phyloP scores from a whole-genome alignment of 1,140 invertebrate genomes.

The Drosophila truncata region DNA sequence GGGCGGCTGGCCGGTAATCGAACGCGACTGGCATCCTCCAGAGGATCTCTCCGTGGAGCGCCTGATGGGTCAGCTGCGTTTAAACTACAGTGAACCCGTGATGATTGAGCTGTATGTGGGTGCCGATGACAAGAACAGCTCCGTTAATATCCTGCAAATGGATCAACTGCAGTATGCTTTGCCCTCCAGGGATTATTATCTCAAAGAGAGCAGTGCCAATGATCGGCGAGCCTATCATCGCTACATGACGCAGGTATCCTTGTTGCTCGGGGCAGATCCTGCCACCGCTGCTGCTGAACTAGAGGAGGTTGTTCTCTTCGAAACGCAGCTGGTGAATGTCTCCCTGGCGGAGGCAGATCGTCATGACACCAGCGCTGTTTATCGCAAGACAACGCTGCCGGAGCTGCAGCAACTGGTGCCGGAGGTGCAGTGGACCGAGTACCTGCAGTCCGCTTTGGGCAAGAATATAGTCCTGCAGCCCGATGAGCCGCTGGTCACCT shows the following conservation, averaged over 20 bases:
- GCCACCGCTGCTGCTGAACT: slow-evolving; percentile 88
- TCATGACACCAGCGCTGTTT: slow-evolving; percentile 92
- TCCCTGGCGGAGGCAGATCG: slow-evolving; percentile 92
- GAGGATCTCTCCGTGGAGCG: slow-evolving; percentile 87
- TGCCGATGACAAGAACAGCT: slow-evolving; percentile 94
- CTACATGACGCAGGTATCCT: slow-evolving; percentile 92
- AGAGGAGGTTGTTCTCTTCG: slow-evolving; percentile 90
- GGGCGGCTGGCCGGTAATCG: slow-evolving; percentile 92
- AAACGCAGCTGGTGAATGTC: slow-evolving; percentile 92
- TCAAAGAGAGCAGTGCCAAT: slow-evolving; percentile 89
- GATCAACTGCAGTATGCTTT: slow-evolving; percentile 93
- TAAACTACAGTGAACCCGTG: slow-evolving; percentile 91
- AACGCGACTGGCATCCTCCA: slow-evolving; percentile 88
- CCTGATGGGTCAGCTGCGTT: slow-evolving; percentile 89
- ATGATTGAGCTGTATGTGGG: slow-evolving; percentile 93
- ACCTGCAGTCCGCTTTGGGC: slow-evolving; percentile 90
- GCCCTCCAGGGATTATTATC: slow-evolving; percentile 93
- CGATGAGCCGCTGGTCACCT: slow-evolving; percentile 91
- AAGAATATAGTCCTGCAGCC: slow-evolving; percentile 87
- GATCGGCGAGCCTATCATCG: slow-evolving; percentile 91
- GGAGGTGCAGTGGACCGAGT: slow-evolving; percentile 92
- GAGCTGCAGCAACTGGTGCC: slow-evolving; percentile 90
- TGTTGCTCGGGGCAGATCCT: slow-evolving; percentile 90
- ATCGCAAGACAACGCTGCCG: slow-evolving; percentile 89
- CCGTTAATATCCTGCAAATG: slow-evolving; percentile 93